These are phyloP conservation scores for Hofmannophila pseudospretella DNA, from an alignment of 2,888 invertebrate genomes.

Conservation along the genomic window DNA sequence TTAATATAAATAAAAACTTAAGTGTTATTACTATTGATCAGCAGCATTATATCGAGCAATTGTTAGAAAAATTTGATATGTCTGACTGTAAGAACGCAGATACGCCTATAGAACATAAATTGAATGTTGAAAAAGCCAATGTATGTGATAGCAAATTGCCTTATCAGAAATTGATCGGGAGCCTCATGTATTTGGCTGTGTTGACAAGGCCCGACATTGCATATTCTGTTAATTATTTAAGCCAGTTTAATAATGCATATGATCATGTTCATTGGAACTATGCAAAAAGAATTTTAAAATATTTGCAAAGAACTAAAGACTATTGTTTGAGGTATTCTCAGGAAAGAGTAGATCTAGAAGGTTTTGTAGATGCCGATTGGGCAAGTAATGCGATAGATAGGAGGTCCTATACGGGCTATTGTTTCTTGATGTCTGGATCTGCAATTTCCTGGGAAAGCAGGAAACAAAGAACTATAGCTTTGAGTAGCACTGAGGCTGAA, in stretches of 20 bases:
- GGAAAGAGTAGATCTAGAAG: not conserved
- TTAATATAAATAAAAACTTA: too few relatives aligned
- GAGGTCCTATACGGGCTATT: not conserved
- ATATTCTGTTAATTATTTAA: too few relatives aligned
- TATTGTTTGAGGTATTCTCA: conserved; percentile 3
- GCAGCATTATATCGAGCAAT: not conserved
- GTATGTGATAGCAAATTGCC: conserved; percentile 1
- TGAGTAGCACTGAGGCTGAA: conserved; percentile 9
- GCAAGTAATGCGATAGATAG: conserved; percentile 1
- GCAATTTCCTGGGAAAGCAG: conserved; percentile 9
- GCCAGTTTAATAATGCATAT: conserved; percentile 8
- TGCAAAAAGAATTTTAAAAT: conserved; percentile 6
- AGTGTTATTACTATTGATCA: too few relatives aligned
- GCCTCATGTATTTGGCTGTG: too few relatives aligned
- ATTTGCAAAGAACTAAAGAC: conserved; percentile 5
- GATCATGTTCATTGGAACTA: conserved; percentile 6
- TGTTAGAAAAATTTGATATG: conserved; percentile 1
- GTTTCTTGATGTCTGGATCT: too few relatives aligned
- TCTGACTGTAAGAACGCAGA: not conserved
- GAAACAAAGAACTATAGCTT: too few relatives aligned
- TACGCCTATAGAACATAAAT: too few relatives aligned
- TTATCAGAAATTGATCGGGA: conserved; percentile 7
- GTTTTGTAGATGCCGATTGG: conserved; percentile 7
- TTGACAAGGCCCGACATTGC: too few relatives aligned
- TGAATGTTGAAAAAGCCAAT: too few relatives aligned